Percentiles rank a stretch among this genome's conserved stretches.
Evolutionary conservation across 2,888 invertebrate genomes (phyloP).

Genomic region (Slavum lentiscoides): DNA sequence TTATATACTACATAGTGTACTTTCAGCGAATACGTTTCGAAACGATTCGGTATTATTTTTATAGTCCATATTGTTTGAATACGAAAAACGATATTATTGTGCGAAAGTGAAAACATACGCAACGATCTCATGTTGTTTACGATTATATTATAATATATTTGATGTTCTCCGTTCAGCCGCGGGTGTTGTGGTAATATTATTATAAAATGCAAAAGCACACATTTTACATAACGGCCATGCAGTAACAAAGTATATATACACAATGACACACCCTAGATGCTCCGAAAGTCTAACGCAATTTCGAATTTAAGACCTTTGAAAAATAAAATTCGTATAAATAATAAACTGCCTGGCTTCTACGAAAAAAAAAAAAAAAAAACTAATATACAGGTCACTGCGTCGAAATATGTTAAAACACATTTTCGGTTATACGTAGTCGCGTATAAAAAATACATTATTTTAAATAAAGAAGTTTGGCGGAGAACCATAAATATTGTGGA

Average conservation of each 20-base stretch:
- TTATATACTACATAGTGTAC: too few relatives aligned
- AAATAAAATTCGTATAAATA: neutral
- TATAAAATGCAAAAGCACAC: too few relatives aligned
- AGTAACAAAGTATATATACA: neutral
- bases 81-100: too few relatives aligned
- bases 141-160: too few relatives aligned
- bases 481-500: neutral
- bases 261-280: neutral
- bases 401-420: neutral
- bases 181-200: too few relatives aligned
- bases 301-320: neutral
- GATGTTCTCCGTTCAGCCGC: too few relatives aligned
- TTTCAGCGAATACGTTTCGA: too few relatives aligned
- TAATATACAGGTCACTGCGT: neutral
- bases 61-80: too few relatives aligned
- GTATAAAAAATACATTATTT: slow-evolving; percentile 16
- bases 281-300: neutral
- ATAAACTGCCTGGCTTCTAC: neutral
- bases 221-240: neutral
- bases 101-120: too few relatives aligned
- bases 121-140: too few relatives aligned
- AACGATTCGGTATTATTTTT: too few relatives aligned
- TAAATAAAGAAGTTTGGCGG: slow-evolving; percentile 2
- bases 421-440: neutral
- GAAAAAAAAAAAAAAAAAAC: neutral